Evolutionary conservation across 2,888 invertebrate species (phyloP).

Genomic region (Ecliptopera silaceata): DNA sequence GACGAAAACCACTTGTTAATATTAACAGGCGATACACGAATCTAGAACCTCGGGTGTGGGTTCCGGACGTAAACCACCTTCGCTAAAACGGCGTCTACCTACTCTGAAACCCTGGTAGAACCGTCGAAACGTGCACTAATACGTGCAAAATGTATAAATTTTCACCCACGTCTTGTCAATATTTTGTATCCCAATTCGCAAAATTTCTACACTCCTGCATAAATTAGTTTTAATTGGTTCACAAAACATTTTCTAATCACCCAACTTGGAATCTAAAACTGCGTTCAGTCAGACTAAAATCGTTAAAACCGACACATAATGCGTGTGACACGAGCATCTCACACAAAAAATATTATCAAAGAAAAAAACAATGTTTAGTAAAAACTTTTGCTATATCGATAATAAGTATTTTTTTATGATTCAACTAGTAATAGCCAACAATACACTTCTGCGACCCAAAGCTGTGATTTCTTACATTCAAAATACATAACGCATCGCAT

Average conservation of each 20-base stretch:
- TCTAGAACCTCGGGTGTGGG: conserved; percentile 24
- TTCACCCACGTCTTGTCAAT: conserved; percentile 31
- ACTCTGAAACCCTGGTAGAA: conserved; percentile 5
- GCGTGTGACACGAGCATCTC: no score
- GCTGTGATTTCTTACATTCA: not conserved
- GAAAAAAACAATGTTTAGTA: no score
- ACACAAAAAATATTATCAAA: no score
- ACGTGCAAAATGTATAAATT: conserved; percentile 21
- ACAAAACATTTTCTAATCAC: not conserved
- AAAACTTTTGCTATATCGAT: no score
- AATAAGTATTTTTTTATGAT: no score
- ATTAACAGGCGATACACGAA: conserved; percentile 20
- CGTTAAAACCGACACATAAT: no score
- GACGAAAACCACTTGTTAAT: conserved; percentile 29
- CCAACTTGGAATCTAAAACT: no score
- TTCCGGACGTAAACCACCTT: conserved; percentile 30
- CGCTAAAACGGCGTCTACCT: conserved; percentile 29
- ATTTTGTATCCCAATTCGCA: conserved; percentile 1
- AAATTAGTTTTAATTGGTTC: not conserved
- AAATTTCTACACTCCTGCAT: conserved; percentile 1
- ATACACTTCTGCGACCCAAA: no score
- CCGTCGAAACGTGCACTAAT: conserved; percentile 24
- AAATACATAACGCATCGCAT: not conserved
- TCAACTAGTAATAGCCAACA: no score
- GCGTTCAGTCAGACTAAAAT: no score